Base-by-base conservation (phyloP, 2,113 vertebrate species). In the Oostethus manadensis region DNA sequence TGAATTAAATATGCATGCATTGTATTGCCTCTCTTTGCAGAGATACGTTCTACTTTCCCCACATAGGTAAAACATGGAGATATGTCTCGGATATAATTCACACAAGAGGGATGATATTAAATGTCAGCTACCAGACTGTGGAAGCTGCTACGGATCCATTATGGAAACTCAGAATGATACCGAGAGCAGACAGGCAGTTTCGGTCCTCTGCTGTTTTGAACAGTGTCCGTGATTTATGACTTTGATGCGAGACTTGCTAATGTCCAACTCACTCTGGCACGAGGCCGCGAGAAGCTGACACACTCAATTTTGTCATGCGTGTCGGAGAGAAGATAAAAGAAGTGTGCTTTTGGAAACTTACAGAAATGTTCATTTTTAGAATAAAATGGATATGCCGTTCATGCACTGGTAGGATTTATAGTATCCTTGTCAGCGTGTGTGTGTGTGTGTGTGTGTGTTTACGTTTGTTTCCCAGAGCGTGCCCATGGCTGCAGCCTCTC, bases 401-500 rank as follows among this genome's bases (percentile, higher is more conserved):
- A 23, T 71, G 66, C 56, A 66, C 69, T 54, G 65, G 60, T 74
- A 71, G 51, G 64, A 73, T 74, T 54, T 40, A 75, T 64, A 46
- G 51, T 73, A 69, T 64, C 73, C 16, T 33, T 62, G 21, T 54
- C 61, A 64, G 64, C 43, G 40, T 64, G 38, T 7, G 47, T 38
- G 58, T 70, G 61, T 70, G 56, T 68, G 46, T 16, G n/a, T 70
- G 64, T 66, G 42, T 51, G 53, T 51, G 66, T 76, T 60, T 56
- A 49, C 73, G 64, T 70, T 68, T 58, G 49, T 70, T 68, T 79
- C 70, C 60, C 35, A 63, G 70, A 79, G 82, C 64, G 55, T 72
- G 84, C 84, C 79, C 70, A 60, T 76, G 78, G 84, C 82, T 82
- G 56, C 82, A 81, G 81, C 83, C 78, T 81, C 84, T 79, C 42